Evolutionary conservation across 2,113 vertebrate genomes (phyloP).

Genomic region (Gymnogyps californianus): DNA sequence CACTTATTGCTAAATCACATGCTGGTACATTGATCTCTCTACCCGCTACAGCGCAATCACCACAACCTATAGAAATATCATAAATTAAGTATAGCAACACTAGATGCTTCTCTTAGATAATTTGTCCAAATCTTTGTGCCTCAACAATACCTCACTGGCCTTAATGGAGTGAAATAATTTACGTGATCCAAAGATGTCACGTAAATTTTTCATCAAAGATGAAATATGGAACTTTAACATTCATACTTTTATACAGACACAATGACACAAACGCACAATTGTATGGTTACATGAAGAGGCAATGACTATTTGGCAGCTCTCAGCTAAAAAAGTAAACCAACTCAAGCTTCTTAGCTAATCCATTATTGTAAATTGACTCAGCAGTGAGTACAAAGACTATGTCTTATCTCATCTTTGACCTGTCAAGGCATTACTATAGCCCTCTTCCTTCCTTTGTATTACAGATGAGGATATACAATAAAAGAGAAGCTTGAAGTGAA

Average conservation of each 20-base stretch:
- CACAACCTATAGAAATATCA: background rate
- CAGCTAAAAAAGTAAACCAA: background rate
- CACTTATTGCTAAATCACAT: background rate
- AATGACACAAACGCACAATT: background rate
- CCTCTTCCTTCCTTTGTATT: background rate
- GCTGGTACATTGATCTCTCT: background rate
- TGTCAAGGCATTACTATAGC: background rate
- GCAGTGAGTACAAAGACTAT: background rate
- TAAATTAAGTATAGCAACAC: background rate
- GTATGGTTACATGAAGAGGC: fast-evolving
- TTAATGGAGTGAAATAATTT: background rate
- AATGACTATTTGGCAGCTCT: background rate
- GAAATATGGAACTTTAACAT: background rate
- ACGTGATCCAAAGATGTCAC: background rate
- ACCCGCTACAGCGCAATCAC: background rate
- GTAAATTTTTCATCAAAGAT: too few species aligned
- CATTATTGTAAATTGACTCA: background rate
- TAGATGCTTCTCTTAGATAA: background rate
- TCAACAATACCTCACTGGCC: background rate
- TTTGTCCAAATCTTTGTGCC: background rate
- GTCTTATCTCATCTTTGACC: background rate
- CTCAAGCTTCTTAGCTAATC: background rate
- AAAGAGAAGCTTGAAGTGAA: background rate
- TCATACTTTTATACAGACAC: background rate
- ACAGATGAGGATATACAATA: background rate